phyloP scores from a whole-genome alignment of 2,888 invertebrate species.

The Cheilosia grossa region DNA sequence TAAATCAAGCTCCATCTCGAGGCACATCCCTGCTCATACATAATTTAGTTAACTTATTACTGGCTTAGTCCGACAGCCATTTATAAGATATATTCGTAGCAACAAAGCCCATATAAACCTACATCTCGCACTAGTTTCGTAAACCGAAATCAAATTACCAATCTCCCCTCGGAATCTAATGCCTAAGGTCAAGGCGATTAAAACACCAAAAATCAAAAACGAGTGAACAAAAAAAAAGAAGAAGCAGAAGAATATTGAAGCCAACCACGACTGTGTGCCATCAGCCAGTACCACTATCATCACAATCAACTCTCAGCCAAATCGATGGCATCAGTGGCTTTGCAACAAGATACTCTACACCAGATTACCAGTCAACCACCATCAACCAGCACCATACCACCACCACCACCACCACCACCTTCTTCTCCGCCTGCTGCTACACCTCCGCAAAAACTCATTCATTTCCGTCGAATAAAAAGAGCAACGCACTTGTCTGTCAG shows the following conservation, averaged over 20 bases:
- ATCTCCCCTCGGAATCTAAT: constrained; percentile 61
- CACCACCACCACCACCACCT: not conserved
- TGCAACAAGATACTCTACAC: constrained; percentile 46
- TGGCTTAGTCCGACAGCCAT: constrained; percentile 32
- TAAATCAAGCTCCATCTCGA: no score
- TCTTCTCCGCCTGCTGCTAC: not conserved
- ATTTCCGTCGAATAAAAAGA: constrained; percentile 66
- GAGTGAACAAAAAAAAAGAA: not conserved
- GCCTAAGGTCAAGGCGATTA: constrained; percentile 64
- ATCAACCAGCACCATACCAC: not conserved
- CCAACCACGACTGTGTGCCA: constrained; percentile 9
- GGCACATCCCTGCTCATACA: not conserved
- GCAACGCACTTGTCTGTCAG: constrained; percentile 72
- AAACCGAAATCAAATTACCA: constrained; percentile 60
- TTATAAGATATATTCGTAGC: constrained; percentile 35
- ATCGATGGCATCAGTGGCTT: constrained; percentile 60
- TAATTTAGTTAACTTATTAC: constrained; percentile 41
- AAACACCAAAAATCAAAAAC: constrained; percentile 62
- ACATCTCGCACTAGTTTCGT: constrained; percentile 34
- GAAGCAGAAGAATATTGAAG: no score
- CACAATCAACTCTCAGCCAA: constrained; percentile 46
- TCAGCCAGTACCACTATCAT: constrained; percentile 18
- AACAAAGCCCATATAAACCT: constrained; percentile 24
- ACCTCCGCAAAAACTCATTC: constrained; percentile 49
- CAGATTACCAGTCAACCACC: constrained; percentile 19